Evolutionary conservation across 1,140 invertebrate genomes (phyloP).

Genomic region (Gryllus bimaculatus): DNA sequence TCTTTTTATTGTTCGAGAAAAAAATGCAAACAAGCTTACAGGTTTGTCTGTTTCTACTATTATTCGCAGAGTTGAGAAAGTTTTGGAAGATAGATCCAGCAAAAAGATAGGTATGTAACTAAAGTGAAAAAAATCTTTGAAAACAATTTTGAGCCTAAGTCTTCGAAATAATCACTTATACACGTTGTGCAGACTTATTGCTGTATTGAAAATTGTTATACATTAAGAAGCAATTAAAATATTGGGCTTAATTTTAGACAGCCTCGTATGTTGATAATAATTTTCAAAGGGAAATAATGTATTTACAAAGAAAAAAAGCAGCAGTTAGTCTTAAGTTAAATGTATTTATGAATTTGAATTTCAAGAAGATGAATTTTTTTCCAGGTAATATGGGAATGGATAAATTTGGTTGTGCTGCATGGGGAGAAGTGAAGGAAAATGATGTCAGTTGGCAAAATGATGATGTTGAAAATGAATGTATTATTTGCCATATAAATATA

Average conservation of each 20-base stretch:
- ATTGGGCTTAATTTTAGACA: too few relatives aligned
- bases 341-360: too few relatives aligned
- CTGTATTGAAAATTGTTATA: too few relatives aligned
- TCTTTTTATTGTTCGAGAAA: constrained; percentile 14
- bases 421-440: constrained; percentile 15
- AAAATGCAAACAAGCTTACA: constrained; percentile 6
- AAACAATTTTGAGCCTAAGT: too few relatives aligned
- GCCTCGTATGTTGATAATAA: too few relatives aligned
- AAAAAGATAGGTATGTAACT: constrained; percentile 13
- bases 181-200: too few relatives aligned
- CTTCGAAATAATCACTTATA: too few relatives aligned
- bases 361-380: background rate
- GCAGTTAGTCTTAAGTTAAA: too few relatives aligned
- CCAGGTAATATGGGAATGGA: constrained; percentile 22
- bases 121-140: background rate
- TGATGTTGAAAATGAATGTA: constrained; percentile 18
- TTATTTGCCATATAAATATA: constrained; percentile 20
- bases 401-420: constrained; percentile 21
- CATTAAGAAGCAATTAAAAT: too few relatives aligned
- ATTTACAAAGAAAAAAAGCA: too few relatives aligned
- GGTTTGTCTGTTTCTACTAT: constrained; percentile 9
- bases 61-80: constrained; percentile 10
- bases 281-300: too few relatives aligned
- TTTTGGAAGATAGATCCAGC: constrained; percentile 10
- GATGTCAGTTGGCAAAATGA: constrained; percentile 17